These are phyloP conservation scores for Jaculus jaculus DNA, from an alignment of 2,113 vertebrate species.

Conservation along the genomic window DNA sequence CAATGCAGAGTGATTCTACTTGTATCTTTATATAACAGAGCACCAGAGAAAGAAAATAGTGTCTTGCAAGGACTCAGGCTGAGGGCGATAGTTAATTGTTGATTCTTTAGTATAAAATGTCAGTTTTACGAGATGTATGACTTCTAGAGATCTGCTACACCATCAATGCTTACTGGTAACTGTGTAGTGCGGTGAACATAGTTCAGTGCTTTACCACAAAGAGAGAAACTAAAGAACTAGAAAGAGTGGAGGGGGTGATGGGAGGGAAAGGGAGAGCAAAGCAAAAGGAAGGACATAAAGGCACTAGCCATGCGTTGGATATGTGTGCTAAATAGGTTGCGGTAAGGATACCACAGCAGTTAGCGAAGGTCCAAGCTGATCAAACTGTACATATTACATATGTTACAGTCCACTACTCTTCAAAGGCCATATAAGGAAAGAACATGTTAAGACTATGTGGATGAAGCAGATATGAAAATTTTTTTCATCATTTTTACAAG, in stretches of 20 bases:
- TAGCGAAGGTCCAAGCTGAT: background rate
- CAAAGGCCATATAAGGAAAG: background rate
- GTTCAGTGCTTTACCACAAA: background rate
- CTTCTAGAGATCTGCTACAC: background rate
- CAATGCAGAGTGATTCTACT: background rate
- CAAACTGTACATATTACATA: background rate
- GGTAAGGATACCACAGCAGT: background rate
- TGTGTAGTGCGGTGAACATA: background rate
- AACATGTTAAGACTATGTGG: background rate
- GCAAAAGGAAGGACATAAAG: background rate
- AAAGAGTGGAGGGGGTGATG: rapidly evolving
- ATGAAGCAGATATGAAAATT: background rate
- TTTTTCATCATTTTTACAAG: background rate
- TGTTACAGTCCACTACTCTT: background rate
- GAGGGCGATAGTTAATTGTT: background rate
- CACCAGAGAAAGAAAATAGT: background rate
- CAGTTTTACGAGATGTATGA: background rate
- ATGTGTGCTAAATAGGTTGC: background rate
- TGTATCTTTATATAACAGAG: background rate
- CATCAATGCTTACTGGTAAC: background rate
- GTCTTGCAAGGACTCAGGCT: background rate
- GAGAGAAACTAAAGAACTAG: background rate
- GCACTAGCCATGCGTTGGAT: no score
- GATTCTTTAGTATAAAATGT: background rate
- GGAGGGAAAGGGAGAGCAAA: rapidly evolving